Evolutionary conservation across 2,113 vertebrate genomes (phyloP), one percentile per base, ranked within the genome.

Genomic region (Tragelaphus scriptus): DNA sequence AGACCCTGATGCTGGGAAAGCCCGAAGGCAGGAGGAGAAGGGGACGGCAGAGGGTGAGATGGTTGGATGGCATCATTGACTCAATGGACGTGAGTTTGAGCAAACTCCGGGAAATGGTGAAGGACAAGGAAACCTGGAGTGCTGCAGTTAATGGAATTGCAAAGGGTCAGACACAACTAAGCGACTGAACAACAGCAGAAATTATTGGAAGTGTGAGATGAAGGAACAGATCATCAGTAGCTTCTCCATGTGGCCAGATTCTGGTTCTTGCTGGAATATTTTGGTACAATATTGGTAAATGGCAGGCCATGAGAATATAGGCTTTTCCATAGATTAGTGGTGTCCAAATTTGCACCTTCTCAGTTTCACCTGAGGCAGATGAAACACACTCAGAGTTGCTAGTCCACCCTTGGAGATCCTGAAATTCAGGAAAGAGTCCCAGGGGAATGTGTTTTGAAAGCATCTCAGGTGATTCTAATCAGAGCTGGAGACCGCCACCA

Each of bases 381-480:
- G 16, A 86, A 53, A 77, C 15, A 7, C 9, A 68, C 10, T 53
- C 13, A 32, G 3, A 47, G 61, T 26, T 79, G 80, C 28, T 80
- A 28, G 32, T 40, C 28, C n/a, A 25, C 7, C 32, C 26, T 26
- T 15, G 7, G 56, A 58, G 25, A 44, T 85, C 44, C 77, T 32
- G 68, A 51, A 86, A 11, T 71, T 32, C 47, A 15, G 28, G 88
- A 32, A 19, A 25, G 51, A 68, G 32, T 7, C 51, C 86, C 56
- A 63, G 55, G 51, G 80, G 75, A 97, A 36, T 82, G 26, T 82
- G 88, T 13, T 91, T 92, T 44, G 47, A 40, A 87, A 82, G 44
- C 79, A 95, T 81, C 85, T 97, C 79, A 95, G 71, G 63, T 96
- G 96, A 94, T 96, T 96, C 53, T 88, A 90, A 94, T 90, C 95